Conservation (phyloP, 1,140 invertebrate genomes). For the Drosophila orosa region DNA sequence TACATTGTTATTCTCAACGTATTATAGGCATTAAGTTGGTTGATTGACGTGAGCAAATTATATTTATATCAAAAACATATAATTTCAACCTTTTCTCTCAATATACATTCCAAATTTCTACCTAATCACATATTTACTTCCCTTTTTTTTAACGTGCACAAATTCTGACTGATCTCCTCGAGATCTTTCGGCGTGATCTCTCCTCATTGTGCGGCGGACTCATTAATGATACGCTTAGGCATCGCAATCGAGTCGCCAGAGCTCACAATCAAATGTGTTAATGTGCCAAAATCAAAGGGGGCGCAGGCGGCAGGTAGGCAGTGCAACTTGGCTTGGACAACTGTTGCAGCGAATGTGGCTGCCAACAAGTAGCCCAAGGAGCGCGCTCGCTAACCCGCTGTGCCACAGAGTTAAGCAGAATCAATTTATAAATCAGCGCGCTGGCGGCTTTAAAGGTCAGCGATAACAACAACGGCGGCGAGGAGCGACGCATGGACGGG, state of each 20-base stretch:
- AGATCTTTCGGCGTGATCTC: slow-evolving; percentile 3
- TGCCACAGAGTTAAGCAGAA: slow-evolving; percentile 80
- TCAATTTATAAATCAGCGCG: slow-evolving; percentile 81
- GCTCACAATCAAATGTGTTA: slow-evolving; percentile 65
- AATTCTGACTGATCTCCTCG: background rate
- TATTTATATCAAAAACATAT: too few relatives aligned
- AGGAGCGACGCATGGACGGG: slow-evolving; percentile 12
- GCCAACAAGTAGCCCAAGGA: slow-evolving; percentile 53
- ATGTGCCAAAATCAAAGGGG: slow-evolving; percentile 69
- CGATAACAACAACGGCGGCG: slow-evolving; percentile 69
- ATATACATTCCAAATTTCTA: background rate
- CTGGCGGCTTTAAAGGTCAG: slow-evolving; percentile 80
- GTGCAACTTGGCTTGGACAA: slow-evolving; percentile 29
- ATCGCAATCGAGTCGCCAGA: slow-evolving; percentile 28
- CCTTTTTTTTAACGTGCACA: background rate
- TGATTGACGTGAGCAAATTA: too few relatives aligned
- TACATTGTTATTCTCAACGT: too few relatives aligned
- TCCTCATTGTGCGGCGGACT: slow-evolving; percentile 33
- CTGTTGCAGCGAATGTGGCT: slow-evolving; percentile 13
- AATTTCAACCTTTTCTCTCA: background rate
- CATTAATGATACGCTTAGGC: slow-evolving; percentile 67
- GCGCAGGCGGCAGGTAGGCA: slow-evolving; percentile 15
- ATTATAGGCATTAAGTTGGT: too few relatives aligned
- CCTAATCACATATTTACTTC: background rate
- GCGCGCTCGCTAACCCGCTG: slow-evolving; percentile 62